Base-by-base conservation (phyloP, 1,140 invertebrate species). In the Gonioctena quinquepunctata region DNA sequence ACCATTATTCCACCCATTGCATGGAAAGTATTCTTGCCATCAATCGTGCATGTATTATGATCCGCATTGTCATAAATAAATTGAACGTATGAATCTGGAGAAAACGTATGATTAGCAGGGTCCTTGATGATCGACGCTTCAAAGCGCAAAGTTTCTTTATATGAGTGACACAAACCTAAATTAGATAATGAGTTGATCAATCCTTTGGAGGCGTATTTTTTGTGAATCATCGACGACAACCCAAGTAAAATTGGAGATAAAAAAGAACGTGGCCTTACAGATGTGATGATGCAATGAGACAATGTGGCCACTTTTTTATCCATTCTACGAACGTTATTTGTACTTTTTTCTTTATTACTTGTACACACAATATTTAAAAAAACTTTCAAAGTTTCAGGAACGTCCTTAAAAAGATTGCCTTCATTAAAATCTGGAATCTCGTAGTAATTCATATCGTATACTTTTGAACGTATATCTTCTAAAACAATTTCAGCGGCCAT, bases 201-300 rank as follows among this genome's bases (percentile, higher is more conserved):
- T 67, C 56, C 59, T 59, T 67, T 67, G 18, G 67, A 69, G 3
- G 57, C 67, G 28, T 66, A 66, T 66, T 56, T 66, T 66, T 56
- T 67, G 54, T 42, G 66, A 42, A 67, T 59, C 52, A 67, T 64
- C 23, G 60, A 54, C 26, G 68, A 69, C 50, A 69, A 16, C 22
- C 60, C 68, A 64, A 69, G 48, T 64, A 69, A 63, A 56, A 69
- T 57, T 63, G 48, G 67, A 27, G 67, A 69, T 69, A 63, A 69
- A 69, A 69, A 62, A 28, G 67, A 63, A 27, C 67, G 59, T 63
- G 67, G 59, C 59, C 67, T 62, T 28, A 57, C 67, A 28, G 60
- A 62, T 56, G 60, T 62, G 27, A 62, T 62, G 5, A 69, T 69
- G 33, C 57, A 50, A 63, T 62, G 67, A 54, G 59, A 27, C 22